Evolutionary conservation across 2,888 invertebrate species (phyloP), one percentile per base, ranked within the genome.

Genomic region (Metellina segmentata): DNA sequence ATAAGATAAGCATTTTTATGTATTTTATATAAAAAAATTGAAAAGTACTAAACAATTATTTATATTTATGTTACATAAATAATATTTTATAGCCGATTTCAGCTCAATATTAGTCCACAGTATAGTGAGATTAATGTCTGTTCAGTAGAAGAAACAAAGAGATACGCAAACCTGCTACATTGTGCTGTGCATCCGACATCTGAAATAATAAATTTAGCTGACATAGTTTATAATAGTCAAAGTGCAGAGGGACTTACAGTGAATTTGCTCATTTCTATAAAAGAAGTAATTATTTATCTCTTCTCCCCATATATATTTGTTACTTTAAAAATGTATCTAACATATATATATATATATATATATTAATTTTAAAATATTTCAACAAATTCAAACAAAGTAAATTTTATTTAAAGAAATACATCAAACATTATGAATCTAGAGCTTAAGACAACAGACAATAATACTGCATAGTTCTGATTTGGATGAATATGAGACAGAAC

Each of bases 181-280:
- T 87, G 83, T 75, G 5, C 91, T 19, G 75, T 74, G n/a, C 82
- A 86, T 74, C 20, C 69, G 51, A 11, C 77, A 19, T 79, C 88
- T 71, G 75, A 90, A 49, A 77, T 90, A 48, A 34, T 90, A 71
- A 86, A 69, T 71, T 81, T 93, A 48, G 87, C 89, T 16, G 93
- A 93, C 83, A 77, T 93, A 19, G 74, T 93, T 49, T 91, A 89
- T 61, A 91, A 93, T 52, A 81, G 90, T 51, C 91, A 93, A 83
- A 90, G 53, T 82, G 86, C 81, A 20, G 89, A 91, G 71, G 93
- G 91, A 20, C 19, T 85, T n/a, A 69, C 78, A 13, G 69, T 91
- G 2, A 93, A 90, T 61, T 78, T 93, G 13, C 75, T 93, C 16
- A 89, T 93, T 69, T 91, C 89, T 51, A 16, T 93, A 34, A 93